Evolutionary conservation across 2,888 invertebrate species (phyloP), one percentile per base, ranked within the genome.

Genomic region (Agelastica alni): DNA sequence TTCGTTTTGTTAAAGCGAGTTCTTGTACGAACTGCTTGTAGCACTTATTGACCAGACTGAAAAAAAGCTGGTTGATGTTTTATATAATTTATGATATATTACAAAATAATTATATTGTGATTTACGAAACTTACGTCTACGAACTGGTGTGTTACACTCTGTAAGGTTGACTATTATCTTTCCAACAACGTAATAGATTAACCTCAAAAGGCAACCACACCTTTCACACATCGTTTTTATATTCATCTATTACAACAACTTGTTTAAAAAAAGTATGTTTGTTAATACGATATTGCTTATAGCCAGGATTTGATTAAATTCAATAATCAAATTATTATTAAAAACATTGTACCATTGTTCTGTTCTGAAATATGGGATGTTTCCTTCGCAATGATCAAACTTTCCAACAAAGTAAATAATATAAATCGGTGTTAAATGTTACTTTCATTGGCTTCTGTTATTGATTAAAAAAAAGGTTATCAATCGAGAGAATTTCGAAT

Each of bases 141-240:
- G n/a, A n/a, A n/a, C n/a, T n/a, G n/a, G n/a, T n/a, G n/a, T n/a
- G n/a, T n/a, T n/a, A n/a, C n/a, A n/a, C n/a, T n/a, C n/a, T n/a
- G 12, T 39, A 22, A 28, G 4, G 13, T 26, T 10, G 6, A 10
- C 10, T 30, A 34, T 34, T 34, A 34, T 31, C 10, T 44, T 44
- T 44, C 12, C 30, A 3, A 13, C 31, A 18, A 31, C 28, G 43
- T 31, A 31, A 44, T 31, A 16, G 43, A n/a, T 14, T 44, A 28
- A 43, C 42, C 42, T 10, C 43, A 44, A 44, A 17, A 30, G 43
- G 31, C 10, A 44, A 30, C 31, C 43, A 31, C 43, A 44, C 43
- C 43, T 44, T 18, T 44, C 31, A 44, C 18, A 31, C 31, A 44
- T 18, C 31, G 16, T 16, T 34, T 16, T 34, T 34, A 16, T 16